Evolutionary conservation across 1,140 invertebrate species (phyloP), one percentile per base, ranked within the genome.

Genomic region (Drosophila ananassae): DNA sequence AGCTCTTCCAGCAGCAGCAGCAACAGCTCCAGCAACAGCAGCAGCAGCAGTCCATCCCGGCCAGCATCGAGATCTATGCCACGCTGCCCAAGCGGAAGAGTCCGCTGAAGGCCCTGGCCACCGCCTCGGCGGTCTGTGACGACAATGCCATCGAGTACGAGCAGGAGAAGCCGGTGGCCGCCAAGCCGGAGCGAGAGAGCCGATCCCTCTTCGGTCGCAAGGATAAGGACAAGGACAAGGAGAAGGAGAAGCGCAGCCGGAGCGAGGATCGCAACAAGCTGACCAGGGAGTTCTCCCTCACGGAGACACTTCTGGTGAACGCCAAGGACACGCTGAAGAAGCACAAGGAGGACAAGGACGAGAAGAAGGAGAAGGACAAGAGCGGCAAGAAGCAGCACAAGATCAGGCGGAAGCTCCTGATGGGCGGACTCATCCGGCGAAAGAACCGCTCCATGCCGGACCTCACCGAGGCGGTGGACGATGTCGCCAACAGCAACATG

Each of bases 391-490:
- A 98, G 77, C 97, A 98, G 89, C 97, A 98, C 87, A 97, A 97
- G 92, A 97, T 98, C 44, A 92, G 97, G 25, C 93, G 97, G 87
- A 98, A 98, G 92, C 82, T 98, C 1, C 83, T 98, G 1, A 97
- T 98, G 97, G 97, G 97, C 24, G 97, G 97, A 1, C 93, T 98
- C 54, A 97, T 98, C 32, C 94, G 95, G 72, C 93, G 97, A 30
- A 98, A 98, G 92, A 98, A 98, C 91, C 93, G 97, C 67, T 97
- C 96, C 61, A 97, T 98, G 96, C 97, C 97, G 1, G 97, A 98
- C 93, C 92, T 98, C 13, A 95, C 97, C 2, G 96, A 97, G 90
- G 94, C 95, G 64, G 92, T 92, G 13, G 93, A 93, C 77, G 93
- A 92, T 2, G 93, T 54, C 12, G 37, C 17, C 22, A 44, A 7